Evolutionary conservation across 1,140 invertebrate species (phyloP).

Genomic region (Aphis craccivora): DNA sequence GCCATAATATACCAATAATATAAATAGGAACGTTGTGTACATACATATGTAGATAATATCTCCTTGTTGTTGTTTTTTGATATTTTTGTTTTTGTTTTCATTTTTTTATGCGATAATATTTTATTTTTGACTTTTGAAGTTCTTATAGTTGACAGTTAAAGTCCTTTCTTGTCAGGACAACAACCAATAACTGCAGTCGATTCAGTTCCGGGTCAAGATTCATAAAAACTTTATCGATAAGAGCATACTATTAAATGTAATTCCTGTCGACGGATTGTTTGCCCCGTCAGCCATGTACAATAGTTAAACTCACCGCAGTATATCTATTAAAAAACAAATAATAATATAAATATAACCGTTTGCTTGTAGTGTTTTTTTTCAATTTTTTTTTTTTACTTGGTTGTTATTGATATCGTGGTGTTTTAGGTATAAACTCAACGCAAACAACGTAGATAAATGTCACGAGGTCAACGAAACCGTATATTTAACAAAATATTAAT

Average conservation of each 20-base stretch:
- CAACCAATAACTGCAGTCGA: not conserved
- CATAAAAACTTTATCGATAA: not conserved
- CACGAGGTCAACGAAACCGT: not conserved
- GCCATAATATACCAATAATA: not conserved
- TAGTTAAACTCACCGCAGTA: not conserved
- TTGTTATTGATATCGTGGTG: not conserved
- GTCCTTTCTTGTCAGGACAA: not conserved
- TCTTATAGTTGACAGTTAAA: not conserved
- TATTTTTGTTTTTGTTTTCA: not conserved
- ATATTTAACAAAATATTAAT: not conserved
- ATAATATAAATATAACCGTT: not conserved
- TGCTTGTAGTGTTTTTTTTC: no score
- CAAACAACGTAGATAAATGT: not conserved
- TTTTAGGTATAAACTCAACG: not conserved
- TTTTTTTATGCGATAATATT: not conserved
- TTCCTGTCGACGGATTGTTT: not conserved
- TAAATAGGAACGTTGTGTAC: not conserved
- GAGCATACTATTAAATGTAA: not conserved
- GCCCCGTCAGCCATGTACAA: not conserved
- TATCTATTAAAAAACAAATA: not conserved
- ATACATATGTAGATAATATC: not conserved
- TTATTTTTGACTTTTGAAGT: not conserved
- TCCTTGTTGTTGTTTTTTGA: not conserved
- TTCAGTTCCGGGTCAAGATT: not conserved
- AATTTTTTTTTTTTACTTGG: not conserved